phyloP scores from a whole-genome alignment of 2,797 vertebrate genomes.

The Fistularia tabacaria region DNA sequence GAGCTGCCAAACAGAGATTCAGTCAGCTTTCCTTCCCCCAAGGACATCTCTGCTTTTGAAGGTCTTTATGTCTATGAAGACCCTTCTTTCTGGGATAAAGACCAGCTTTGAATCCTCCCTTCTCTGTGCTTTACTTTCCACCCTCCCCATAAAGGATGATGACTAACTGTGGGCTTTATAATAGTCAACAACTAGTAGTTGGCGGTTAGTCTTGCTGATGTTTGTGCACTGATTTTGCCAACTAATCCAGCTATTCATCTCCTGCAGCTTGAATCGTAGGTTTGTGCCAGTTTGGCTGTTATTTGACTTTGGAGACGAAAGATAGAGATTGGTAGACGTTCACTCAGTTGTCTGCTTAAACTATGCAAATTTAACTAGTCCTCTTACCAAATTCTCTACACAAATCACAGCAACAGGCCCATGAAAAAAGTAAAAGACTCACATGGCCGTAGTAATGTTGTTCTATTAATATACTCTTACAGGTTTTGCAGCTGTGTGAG shows the following conservation, averaged over 20 bases:
- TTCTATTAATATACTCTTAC: too few relatives aligned
- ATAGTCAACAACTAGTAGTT: background rate
- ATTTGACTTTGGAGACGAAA: too few relatives aligned
- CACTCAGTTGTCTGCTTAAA: too few relatives aligned
- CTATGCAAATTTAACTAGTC: too few relatives aligned
- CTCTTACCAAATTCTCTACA: too few relatives aligned
- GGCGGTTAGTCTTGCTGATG: conserved; percentile 2
- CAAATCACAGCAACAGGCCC: too few relatives aligned
- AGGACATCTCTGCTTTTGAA: conserved; percentile 51
- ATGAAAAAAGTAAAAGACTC: too few relatives aligned
- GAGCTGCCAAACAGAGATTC: conserved; percentile 48
- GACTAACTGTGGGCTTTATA: background rate
- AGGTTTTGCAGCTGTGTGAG: too few relatives aligned
- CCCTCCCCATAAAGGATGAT: background rate
- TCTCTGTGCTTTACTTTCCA: background rate
- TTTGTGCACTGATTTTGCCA: conserved; percentile 10
- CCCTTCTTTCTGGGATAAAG: conserved; percentile 14
- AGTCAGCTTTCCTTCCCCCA: conserved; percentile 33
- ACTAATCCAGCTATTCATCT: conserved; percentile 21
- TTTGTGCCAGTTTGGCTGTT: too few relatives aligned
- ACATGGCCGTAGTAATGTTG: too few relatives aligned
- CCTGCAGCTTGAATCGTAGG: too few relatives aligned
- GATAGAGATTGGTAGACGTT: too few relatives aligned
- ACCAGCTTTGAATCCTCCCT: conserved; percentile 16
- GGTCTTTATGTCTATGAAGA: conserved; percentile 41